Conservation (phyloP, 2,888 invertebrate genomes). For the Anorthoa munda region DNA sequence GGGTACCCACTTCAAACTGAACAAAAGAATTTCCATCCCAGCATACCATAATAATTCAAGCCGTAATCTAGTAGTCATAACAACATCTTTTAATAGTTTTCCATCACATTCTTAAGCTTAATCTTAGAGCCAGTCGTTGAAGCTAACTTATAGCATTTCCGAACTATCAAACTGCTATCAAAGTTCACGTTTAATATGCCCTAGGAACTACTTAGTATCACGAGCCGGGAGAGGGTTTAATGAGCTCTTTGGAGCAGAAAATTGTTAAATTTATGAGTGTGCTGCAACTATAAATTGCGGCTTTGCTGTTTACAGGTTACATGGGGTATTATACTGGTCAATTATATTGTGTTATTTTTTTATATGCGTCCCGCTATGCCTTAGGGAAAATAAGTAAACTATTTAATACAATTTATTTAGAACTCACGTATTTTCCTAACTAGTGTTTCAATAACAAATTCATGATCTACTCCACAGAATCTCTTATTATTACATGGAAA, state of each 20-base stretch:
- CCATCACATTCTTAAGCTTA: conserved; percentile 47
- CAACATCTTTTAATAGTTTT: conserved; percentile 43
- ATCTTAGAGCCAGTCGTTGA: conserved; percentile 42
- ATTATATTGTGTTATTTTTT: conserved; percentile 7
- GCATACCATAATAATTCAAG: conserved; percentile 1
- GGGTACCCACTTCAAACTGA: background rate
- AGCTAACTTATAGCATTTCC: conserved; percentile 60
- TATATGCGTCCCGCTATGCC: background rate
- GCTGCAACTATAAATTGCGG: conserved; percentile 59
- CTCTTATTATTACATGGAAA: background rate
- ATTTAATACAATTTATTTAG: background rate
- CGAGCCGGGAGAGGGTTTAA: conserved; percentile 57
- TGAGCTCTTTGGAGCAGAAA: conserved; percentile 62
- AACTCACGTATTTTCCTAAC: too few species aligned
- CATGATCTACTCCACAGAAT: too few species aligned
- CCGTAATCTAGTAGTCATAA: background rate
- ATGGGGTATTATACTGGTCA: too few species aligned
- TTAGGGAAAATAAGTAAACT: background rate
- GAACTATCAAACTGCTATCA: conserved; percentile 56
- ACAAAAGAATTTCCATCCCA: background rate
- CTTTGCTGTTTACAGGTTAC: conserved; percentile 22
- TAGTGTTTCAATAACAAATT: too few species aligned
- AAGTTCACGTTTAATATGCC: conserved; percentile 61
- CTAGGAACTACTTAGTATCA: conserved; percentile 66
- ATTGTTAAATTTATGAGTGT: conserved; percentile 60